Percentiles rank a stretch among this genome's conserved stretches.
These are phyloP conservation scores for Copsychus sechellarum DNA, from an alignment of 2,113 vertebrate species.

Conservation along the genomic window DNA sequence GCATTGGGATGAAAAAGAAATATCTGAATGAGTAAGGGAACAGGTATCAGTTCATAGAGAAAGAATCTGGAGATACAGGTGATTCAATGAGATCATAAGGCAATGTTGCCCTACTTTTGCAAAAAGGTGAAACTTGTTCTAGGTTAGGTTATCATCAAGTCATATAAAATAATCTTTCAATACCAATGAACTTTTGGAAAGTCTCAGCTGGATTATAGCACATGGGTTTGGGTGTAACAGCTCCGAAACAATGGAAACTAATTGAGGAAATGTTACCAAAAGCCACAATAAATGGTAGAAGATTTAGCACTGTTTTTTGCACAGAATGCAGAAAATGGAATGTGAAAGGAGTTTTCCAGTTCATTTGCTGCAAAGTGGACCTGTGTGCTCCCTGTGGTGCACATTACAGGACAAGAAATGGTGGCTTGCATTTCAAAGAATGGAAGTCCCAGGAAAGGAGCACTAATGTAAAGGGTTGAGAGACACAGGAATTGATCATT, in stretches of 20 bases:
- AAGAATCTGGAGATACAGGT: background rate
- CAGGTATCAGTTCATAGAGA: background rate
- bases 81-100: background rate
- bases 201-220: background rate
- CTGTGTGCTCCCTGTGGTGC: background rate
- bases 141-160: background rate
- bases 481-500: background rate
- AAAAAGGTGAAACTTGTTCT: background rate
- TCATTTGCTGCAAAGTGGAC: background rate
- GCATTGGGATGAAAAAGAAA: background rate
- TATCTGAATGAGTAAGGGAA: background rate
- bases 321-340: background rate
- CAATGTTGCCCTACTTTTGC: background rate
- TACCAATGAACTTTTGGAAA: background rate
- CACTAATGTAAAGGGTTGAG: background rate
- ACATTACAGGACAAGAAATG: background rate
- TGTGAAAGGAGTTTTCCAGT: background rate
- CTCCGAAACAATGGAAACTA: rapidly evolving
- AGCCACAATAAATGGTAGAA: background rate
- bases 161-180: background rate
- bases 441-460: background rate
- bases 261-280: background rate
- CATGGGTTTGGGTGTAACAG: background rate
- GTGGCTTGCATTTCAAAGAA: background rate
- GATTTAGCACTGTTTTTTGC: background rate